phyloP scores from a whole-genome alignment of 2,888 invertebrate species.

The Leistus spinibarbis region DNA sequence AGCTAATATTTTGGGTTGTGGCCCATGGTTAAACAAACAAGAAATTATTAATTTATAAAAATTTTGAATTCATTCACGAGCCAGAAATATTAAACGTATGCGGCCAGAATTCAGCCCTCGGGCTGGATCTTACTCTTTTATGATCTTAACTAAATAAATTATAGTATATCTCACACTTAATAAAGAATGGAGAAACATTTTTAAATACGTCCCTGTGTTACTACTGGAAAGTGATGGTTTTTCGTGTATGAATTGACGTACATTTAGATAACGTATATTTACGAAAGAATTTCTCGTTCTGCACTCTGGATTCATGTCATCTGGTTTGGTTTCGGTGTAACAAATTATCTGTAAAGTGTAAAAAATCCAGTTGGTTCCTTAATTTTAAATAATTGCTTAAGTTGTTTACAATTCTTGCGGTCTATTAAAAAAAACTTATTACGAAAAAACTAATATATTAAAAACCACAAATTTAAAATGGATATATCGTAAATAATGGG shows the following conservation, averaged over 20 bases:
- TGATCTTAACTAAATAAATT: too few species aligned
- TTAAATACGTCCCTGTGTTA: background rate
- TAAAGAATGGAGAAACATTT: background rate
- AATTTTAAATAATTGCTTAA: background rate
- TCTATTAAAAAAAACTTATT: background rate
- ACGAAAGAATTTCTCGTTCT: slow-evolving; percentile 20
- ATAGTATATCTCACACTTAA: background rate
- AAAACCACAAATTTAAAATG: background rate
- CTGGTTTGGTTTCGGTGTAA: background rate
- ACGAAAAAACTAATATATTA: background rate
- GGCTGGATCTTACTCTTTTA: too few species aligned
- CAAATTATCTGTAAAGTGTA: background rate
- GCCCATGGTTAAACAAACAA: slow-evolving; percentile 31
- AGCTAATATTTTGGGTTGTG: too few species aligned
- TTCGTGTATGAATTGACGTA: slow-evolving; percentile 33
- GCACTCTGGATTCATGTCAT: slow-evolving; percentile 1
- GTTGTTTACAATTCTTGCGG: background rate
- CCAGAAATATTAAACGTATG: too few species aligned
- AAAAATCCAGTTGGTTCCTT: background rate
- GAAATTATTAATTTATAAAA: too few species aligned
- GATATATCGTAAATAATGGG: background rate
- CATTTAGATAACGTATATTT: slow-evolving; percentile 31
- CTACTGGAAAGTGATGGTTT: slow-evolving; percentile 3
- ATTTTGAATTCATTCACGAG: too few species aligned
- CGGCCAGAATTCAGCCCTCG: too few species aligned